phyloP scores from a whole-genome alignment of 2,888 invertebrate species.

The Sclerodermus sp. region DNA sequence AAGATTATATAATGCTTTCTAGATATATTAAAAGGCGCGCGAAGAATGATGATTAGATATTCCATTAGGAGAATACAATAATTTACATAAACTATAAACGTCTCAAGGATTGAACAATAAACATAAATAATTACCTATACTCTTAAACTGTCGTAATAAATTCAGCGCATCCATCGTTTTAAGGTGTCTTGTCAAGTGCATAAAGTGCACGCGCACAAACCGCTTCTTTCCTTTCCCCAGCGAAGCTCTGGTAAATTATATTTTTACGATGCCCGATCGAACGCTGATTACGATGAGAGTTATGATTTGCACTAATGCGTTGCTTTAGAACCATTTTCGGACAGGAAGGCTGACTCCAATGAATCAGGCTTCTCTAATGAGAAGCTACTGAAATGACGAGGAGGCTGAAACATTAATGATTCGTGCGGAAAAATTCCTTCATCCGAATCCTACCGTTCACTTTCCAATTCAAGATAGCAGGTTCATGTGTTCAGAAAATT shows the following conservation, averaged over 20 bases:
- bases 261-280: constrained; percentile 29
- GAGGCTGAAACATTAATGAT: too few species aligned
- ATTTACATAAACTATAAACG: constrained; percentile 44
- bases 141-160: constrained; percentile 43
- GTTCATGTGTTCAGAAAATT: too few species aligned
- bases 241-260: constrained; percentile 28
- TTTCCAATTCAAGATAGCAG: too few species aligned
- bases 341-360: neutral
- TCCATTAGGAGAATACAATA: constrained; percentile 29
- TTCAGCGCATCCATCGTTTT: constrained; percentile 28
- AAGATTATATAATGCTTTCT: too few species aligned
- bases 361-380: too few species aligned
- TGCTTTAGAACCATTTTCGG: neutral
- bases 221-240: neutral
- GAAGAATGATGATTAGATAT: constrained; percentile 8
- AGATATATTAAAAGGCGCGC: neutral
- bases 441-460: too few species aligned
- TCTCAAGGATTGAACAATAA: constrained; percentile 40
- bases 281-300: constrained; percentile 27
- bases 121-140: constrained; percentile 40
- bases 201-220: neutral
- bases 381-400: too few species aligned
- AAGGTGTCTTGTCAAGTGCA: constrained; percentile 5
- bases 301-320: constrained; percentile 22
- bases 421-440: too few species aligned